These are phyloP conservation scores for Gymnobelideus leadbeateri DNA, from an alignment of 2,113 vertebrate genomes.

Conservation along the genomic window DNA sequence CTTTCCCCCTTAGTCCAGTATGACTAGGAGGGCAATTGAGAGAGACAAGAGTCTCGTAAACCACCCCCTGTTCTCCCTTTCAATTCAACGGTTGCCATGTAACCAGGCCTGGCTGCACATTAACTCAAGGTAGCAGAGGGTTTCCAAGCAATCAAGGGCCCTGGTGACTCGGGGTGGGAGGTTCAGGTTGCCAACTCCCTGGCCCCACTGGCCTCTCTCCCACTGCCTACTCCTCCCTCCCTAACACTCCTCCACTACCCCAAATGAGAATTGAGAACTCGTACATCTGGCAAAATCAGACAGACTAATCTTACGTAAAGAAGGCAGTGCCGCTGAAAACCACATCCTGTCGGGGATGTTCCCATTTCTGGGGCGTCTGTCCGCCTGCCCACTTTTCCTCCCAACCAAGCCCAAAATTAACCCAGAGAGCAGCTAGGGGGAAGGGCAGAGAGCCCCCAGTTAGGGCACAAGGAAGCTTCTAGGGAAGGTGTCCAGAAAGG, in stretches of 20 bases:
- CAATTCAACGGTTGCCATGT: not conserved
- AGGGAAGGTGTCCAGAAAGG: not conserved
- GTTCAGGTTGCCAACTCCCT: not conserved
- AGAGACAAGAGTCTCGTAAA: not conserved
- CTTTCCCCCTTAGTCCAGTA: not conserved
- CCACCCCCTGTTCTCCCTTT: not conserved
- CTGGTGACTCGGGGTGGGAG: not conserved
- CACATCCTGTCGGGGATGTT: slow-evolving; percentile 18
- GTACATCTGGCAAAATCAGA: slow-evolving; percentile 7
- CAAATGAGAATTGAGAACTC: not conserved
- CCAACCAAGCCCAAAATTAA: not conserved
- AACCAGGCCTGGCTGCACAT: not conserved
- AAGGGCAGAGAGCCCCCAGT: not conserved
- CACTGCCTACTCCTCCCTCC: not conserved
- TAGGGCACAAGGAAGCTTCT: not conserved
- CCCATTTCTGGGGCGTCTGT: not conserved
- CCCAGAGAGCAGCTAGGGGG: not conserved
- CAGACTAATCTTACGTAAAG: not conserved
- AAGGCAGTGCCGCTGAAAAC: not conserved
- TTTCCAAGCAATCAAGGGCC: not conserved
- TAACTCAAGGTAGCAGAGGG: not conserved
- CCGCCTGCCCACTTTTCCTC: slow-evolving; percentile 2
- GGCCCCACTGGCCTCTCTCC: not conserved
- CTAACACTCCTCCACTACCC: not conserved
- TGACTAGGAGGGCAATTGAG: not conserved